Evolutionary conservation across 2,888 invertebrate genomes (phyloP), one percentile per base, ranked within the genome.

Genomic region (Agrenia bidenticulata): DNA sequence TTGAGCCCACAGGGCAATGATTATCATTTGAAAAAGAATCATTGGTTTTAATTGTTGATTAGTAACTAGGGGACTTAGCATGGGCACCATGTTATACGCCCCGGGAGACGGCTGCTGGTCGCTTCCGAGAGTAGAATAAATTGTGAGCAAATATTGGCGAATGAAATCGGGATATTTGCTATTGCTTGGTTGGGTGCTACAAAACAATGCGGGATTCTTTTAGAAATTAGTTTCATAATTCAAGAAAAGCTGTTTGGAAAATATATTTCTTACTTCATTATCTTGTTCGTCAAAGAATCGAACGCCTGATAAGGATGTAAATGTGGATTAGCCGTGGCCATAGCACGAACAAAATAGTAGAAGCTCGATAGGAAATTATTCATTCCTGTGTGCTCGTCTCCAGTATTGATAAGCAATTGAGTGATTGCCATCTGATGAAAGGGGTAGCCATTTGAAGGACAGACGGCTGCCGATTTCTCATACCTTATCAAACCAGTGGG

Each of bases 311-410:
- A 85, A 37, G 92, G 90, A 39, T 89, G 90, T 13, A 90, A 89
- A 82, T 93, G 93, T 39, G 92, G 92, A 79, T 90, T 89, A 77
- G 89, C 87, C 59, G 92, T 90, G 11, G 90, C 86, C 74, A 92
- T 85, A 72, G 90, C 89, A 72, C 92, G 85, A 66, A 90, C 88
- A 81, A 93, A 92, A 83, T 90, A 90, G 82, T 91, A 93, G 62
- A 92, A 88, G 2, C 91, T 90, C 60, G 88, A 87, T 69, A 94
- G 83, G 9, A 72, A 55, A 77, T 89, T 87, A 78, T 92, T 87
- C 19, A 89, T 89, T 1, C 53, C n/a, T 41, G 53, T 21, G 17
- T 58, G 23, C 1, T 66, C 69, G 37, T 66, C 64, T 7, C 66
- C 63, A 5, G 49, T 49, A 73, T 89, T 86, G 72, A 94, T 82